phyloP scores from a whole-genome alignment of 2,113 vertebrate genomes.

The Hyaena hyaena region DNA sequence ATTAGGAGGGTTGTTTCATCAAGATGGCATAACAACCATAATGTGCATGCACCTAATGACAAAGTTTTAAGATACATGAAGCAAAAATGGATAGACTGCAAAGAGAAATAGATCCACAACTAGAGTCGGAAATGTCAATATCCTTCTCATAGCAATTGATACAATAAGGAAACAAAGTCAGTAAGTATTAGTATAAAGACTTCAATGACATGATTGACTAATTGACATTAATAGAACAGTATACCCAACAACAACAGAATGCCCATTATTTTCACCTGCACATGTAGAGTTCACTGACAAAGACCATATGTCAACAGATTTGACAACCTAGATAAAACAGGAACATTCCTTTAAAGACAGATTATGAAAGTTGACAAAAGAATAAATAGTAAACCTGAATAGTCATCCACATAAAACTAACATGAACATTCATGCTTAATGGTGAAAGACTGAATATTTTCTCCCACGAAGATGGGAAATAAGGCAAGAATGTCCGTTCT shows the following conservation, averaged over 20 bases:
- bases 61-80: neutral
- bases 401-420: neutral
- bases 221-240: neutral
- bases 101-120: neutral
- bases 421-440: neutral
- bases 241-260: neutral
- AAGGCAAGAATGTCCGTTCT: neutral
- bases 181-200: neutral
- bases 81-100: neutral
- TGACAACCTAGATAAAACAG: neutral
- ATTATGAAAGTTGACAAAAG: neutral
- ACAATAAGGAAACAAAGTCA: neutral
- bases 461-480: neutral
- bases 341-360: neutral
- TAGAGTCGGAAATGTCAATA: neutral
- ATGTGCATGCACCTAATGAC: neutral
- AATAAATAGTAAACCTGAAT: constrained; percentile 6
- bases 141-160: neutral
- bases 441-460: neutral
- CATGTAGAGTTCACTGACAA: neutral
- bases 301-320: neutral
- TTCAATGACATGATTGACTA: neutral
- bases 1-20: neutral
- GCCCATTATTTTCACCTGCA: neutral
- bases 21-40: neutral